Percentiles rank a stretch among this genome's conserved stretches.
Conservation (phyloP, 2,797 vertebrate genomes). For the Spea hammondii region DNA sequence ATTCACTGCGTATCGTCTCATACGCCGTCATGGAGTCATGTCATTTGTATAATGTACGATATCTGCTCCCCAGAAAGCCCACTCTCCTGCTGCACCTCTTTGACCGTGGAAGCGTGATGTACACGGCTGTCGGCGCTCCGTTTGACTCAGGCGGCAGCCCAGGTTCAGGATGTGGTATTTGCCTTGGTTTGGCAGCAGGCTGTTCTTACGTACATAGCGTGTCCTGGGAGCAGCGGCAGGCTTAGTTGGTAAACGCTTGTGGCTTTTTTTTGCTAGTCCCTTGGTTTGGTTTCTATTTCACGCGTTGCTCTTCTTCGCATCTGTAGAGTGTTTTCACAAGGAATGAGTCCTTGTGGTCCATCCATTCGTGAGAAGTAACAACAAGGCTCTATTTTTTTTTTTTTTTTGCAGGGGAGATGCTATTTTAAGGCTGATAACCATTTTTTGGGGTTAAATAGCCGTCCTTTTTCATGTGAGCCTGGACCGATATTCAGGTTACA, state of each 20-base stretch:
- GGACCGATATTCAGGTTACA: no score
- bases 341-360: neutral
- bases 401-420: no score
- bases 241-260: conserved; percentile 34
- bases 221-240: conserved; percentile 36
- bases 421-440: no score
- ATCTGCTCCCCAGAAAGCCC: conserved; percentile 14
- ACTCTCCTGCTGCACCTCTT: neutral
- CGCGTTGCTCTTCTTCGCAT: conserved; percentile 11
- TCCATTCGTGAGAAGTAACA: neutral
- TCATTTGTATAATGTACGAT: neutral
- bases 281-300: conserved; percentile 22
- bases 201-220: conserved; percentile 12
- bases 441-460: no score
- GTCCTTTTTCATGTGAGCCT: no score
- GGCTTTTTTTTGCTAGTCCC: conserved; percentile 32
- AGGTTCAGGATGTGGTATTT: conserved; percentile 44
- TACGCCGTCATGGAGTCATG: neutral
- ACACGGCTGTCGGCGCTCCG: conserved; percentile 1
- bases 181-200: conserved; percentile 43
- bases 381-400: neutral
- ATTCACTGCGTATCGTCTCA: no score
- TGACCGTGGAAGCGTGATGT: conserved; percentile 28
- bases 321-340: conserved; percentile 6
- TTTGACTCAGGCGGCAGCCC: conserved; percentile 35